Base-by-base conservation (phyloP, 2,888 invertebrate genomes). In the Amphipoea oculea region DNA sequence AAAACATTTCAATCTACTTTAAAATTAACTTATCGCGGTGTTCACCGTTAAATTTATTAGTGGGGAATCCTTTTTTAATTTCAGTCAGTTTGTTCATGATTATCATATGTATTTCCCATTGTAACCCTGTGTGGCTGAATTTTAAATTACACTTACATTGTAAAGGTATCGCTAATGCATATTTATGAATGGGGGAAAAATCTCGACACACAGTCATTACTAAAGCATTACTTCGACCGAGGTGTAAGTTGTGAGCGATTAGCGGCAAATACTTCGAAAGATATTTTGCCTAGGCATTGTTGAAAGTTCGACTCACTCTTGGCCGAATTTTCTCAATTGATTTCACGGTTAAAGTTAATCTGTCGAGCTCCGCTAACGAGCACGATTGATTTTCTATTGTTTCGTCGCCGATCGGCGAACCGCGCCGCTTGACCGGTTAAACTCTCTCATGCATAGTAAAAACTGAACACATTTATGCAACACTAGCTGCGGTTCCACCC, bases 141-240 rank as follows among this genome's bases (percentile, higher is more conserved):
- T 95, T 95, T 93, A 93, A 95, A 95, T 95, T 92, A 92, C 90
- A 92, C 89, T 90, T 91, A 90, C 91, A 90, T 90, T 91, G 91
- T 92, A 90, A 91, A 92, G 91, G 92, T 92, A 93, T 94, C 94
- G 93, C 94, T 95, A 95, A 96, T 96, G 95, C 94, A 96, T 96
- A 96, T 96, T 96, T 96, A 96, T 96, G 95, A 95, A 94, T 92
- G 90, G 93, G 93, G 95, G 92, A 95, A 96, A 95, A 96, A 96
- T 96, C 96, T 94, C 95, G 92, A 95, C 95, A 95, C 92, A 94
- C 93, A 93, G 95, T 95, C 96, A 96, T 96, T 96, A 96, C 95
- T 94, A 95, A 94, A 92, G 94, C 95, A 95, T 96, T 95, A 95
- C 94, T 93, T 92, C 84, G 86, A 66, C 75, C 75, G 70, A 69